phyloP scores from a whole-genome alignment of 1,140 invertebrate species.

The Drosophila pachea region DNA sequence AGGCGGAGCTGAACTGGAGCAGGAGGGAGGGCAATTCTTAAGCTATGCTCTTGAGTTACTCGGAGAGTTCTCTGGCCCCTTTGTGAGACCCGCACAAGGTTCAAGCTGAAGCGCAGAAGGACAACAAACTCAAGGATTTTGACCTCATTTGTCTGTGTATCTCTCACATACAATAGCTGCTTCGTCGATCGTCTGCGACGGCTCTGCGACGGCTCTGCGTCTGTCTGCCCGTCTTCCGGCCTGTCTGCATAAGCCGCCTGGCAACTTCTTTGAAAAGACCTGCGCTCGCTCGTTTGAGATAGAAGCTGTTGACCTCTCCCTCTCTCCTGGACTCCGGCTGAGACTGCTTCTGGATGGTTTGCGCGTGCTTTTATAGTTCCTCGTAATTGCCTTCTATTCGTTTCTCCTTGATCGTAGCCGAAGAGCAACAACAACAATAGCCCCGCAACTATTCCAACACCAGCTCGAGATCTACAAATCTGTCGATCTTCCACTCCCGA shows the following conservation, averaged over 20 bases:
- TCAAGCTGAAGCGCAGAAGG: conserved; percentile 46
- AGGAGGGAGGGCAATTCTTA: background rate
- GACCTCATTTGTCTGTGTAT: conserved; percentile 63
- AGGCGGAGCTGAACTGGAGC: background rate
- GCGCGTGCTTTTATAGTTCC: conserved; percentile 19
- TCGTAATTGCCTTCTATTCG: conserved; percentile 24
- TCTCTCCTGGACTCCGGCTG: background rate
- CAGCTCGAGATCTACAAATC: background rate
- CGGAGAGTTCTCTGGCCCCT: too few species aligned
- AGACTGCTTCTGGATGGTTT: conserved; percentile 2
- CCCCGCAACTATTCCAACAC: background rate
- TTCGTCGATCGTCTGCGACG: background rate
- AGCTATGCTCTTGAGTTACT: background rate
- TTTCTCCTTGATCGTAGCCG: conserved; percentile 22
- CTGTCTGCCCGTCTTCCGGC: conserved; percentile 15
- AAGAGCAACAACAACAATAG: background rate
- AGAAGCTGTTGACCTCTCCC: conserved; percentile 12
- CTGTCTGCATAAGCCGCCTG: conserved; percentile 32
- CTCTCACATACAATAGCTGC: conserved; percentile 44
- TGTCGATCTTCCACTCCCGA: conserved; percentile 4
- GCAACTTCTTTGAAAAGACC: conserved; percentile 63
- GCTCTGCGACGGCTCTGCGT: conserved; percentile 2
- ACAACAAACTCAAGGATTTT: conserved; percentile 78
- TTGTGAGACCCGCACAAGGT: too few species aligned
- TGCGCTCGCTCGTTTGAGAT: conserved; percentile 30